A percentile compares a stretch with the other conserved stretches of the same genome.
These are phyloP conservation scores for Drosophila putrida DNA, from an alignment of 2,888 invertebrate species.

Conservation along the genomic window DNA sequence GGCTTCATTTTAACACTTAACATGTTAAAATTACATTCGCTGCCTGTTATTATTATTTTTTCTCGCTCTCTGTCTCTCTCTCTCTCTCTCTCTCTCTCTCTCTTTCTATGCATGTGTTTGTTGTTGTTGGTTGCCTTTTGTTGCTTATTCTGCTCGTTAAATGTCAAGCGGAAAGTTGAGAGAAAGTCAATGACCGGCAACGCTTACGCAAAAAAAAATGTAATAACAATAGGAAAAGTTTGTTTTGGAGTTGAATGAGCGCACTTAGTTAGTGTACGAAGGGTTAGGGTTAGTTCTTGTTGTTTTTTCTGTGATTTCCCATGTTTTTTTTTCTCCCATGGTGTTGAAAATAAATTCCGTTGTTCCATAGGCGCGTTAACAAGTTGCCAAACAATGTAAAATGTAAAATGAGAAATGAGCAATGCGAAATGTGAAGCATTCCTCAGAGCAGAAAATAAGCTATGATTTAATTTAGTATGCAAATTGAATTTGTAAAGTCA, in stretches of 20 bases:
- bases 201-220: constrained; percentile 43
- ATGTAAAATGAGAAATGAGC: constrained; percentile 32
- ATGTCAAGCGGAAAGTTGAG: constrained; percentile 76
- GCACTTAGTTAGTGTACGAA: constrained; percentile 72
- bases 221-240: constrained; percentile 76
- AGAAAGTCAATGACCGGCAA: constrained; percentile 75
- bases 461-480: constrained; percentile 38
- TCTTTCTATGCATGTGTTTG: background rate
- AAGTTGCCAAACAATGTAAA: constrained; percentile 42
- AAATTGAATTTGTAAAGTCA: constrained; percentile 39
- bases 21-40: constrained; percentile 73
- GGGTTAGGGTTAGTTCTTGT: constrained; percentile 42
- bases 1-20: constrained; percentile 80
- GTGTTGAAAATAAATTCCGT: constrained; percentile 63
- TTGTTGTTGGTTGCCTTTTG: constrained; percentile 35
- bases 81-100: background rate
- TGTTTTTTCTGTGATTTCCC: constrained; percentile 5
- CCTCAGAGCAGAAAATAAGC: constrained; percentile 39
- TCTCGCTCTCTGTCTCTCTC: background rate
- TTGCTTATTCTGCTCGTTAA: constrained; percentile 68
- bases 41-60: constrained; percentile 51
- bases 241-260: constrained; percentile 74
- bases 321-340: constrained; percentile 26
- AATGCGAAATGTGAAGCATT: constrained; percentile 18
- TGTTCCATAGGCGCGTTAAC: constrained; percentile 58